phyloP scores from a whole-genome alignment of 2,797 vertebrate genomes.

The Alfaro cultratus region DNA sequence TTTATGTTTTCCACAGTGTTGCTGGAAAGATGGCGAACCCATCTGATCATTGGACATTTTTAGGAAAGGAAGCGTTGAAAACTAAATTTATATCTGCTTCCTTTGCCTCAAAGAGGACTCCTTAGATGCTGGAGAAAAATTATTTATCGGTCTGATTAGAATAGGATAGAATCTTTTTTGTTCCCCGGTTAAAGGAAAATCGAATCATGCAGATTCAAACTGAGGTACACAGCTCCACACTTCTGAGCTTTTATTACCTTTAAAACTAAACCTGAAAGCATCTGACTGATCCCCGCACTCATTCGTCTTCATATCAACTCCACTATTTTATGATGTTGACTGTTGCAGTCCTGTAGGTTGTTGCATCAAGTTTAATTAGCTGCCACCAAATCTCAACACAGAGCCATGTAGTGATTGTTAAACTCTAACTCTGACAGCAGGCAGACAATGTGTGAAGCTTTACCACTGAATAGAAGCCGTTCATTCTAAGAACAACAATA shows the following conservation, averaged over 20 bases:
- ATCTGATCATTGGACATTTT: neutral
- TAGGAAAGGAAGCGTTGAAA: no score
- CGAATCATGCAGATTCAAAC: neutral
- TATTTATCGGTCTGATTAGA: neutral
- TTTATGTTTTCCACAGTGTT: slow-evolving; percentile 4
- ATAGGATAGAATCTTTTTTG: neutral
- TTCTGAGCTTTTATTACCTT: neutral
- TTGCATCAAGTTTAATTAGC: neutral
- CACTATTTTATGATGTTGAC: neutral
- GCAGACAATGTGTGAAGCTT: neutral
- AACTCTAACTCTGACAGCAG: neutral
- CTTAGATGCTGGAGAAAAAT: neutral
- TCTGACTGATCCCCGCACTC: neutral
- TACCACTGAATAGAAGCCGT: neutral
- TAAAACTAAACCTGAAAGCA: neutral
- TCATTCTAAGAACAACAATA: neutral
- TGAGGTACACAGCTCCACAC: neutral
- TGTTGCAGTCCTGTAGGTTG: neutral
- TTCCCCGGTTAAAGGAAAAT: neutral
- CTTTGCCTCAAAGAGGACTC: neutral
- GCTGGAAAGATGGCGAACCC: neutral
- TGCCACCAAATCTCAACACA: neutral
- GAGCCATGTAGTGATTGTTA: neutral
- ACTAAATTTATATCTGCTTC: neutral
- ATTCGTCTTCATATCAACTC: neutral